Conservation (phyloP, 2,888 invertebrate genomes). For the Melitaea athalia region DNA sequence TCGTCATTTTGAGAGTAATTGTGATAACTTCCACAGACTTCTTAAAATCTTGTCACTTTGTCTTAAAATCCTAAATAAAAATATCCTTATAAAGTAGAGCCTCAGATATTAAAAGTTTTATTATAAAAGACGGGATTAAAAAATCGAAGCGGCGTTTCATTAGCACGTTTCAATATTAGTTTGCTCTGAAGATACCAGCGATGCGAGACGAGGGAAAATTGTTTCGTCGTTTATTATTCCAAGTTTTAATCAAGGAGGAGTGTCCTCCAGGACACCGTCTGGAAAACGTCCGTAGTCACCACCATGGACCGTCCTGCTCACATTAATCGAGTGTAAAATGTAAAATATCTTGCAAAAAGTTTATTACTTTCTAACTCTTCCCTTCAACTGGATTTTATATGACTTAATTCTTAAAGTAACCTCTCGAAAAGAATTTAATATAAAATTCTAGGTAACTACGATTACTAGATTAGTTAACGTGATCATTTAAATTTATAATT, state of each 20-base stretch:
- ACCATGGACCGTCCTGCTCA: constrained; percentile 53
- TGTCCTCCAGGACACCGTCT: constrained; percentile 57
- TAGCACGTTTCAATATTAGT: constrained; percentile 67
- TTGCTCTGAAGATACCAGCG: constrained; percentile 55
- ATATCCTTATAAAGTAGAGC: constrained; percentile 33
- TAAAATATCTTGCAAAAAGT: constrained; percentile 52
- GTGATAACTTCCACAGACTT: neutral
- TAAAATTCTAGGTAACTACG: neutral
- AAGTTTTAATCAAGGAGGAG: constrained; percentile 79
- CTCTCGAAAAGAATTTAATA: constrained; percentile 6
- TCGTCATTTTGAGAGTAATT: neutral
- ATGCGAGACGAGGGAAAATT: constrained; percentile 65
- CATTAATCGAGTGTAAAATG: constrained; percentile 68
- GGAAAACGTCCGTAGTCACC: constrained; percentile 60
- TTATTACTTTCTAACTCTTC: constrained; percentile 18
- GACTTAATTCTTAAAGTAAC: constrained; percentile 16
- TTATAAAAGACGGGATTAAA: constrained; percentile 43
- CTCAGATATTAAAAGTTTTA: constrained; percentile 32
- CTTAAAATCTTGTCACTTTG: constrained; percentile 8
- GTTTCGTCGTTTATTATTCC: constrained; percentile 77
- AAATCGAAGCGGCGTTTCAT: constrained; percentile 52
- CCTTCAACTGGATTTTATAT: constrained; percentile 18
- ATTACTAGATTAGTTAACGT: neutral
- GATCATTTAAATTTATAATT: neutral
- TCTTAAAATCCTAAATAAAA: constrained; percentile 24